Evolutionary conservation across 2,113 vertebrate genomes (phyloP).

Genomic region (Ailuropoda melanoleuca): DNA sequence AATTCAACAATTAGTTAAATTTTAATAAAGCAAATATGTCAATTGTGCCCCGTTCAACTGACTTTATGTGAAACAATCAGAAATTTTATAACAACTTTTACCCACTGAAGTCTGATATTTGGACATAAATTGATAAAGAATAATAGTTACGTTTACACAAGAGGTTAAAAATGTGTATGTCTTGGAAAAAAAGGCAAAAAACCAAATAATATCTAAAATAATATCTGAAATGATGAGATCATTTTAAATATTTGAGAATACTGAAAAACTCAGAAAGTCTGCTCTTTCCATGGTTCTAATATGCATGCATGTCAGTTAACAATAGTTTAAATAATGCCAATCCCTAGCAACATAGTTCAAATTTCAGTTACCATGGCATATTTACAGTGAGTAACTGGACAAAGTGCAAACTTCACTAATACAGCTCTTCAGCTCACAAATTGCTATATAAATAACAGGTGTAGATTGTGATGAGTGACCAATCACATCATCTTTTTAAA

Average conservation of each 20-base stretch:
- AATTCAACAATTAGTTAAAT: background rate
- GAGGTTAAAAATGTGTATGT: background rate
- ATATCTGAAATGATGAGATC: background rate
- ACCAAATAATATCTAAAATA: background rate
- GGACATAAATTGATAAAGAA: background rate
- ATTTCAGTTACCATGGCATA: background rate
- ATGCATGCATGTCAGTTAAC: background rate
- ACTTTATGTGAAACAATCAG: background rate
- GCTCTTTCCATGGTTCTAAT: background rate
- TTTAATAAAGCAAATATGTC: conserved; percentile 6
- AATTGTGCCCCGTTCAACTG: background rate
- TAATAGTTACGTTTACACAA: background rate
- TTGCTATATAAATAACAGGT: background rate
- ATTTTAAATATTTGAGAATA: background rate
- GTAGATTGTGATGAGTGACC: background rate
- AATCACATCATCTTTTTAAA: background rate
- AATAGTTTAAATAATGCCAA: background rate
- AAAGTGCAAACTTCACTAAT: background rate
- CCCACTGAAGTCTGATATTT: background rate
- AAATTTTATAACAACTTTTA: background rate
- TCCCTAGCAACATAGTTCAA: background rate
- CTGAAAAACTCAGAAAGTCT: background rate
- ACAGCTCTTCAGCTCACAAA: background rate
- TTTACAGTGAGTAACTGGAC: background rate
- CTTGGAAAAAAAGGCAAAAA: background rate